These are phyloP conservation scores for Propithecus deckenii DNA, from an alignment of 2,797 vertebrate species.

Conservation along the genomic window DNA sequence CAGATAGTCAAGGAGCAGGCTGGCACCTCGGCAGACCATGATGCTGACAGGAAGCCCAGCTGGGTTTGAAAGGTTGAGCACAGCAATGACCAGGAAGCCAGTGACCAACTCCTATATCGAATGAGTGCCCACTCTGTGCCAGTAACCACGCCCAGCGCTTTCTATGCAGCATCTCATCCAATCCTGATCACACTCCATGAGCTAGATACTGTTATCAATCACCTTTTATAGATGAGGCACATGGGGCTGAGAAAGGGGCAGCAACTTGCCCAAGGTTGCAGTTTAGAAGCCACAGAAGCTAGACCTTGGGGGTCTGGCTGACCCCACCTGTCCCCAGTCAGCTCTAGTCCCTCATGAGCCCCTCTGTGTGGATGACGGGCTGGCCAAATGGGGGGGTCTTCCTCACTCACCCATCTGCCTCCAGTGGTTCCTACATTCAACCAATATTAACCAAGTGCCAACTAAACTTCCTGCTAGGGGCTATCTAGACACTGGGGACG, in stretches of 20 bases:
- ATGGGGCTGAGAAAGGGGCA: background rate
- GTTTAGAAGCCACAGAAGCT: background rate
- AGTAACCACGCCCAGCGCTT: background rate
- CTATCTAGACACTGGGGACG: background rate
- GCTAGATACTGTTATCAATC: background rate
- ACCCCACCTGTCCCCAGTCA: background rate
- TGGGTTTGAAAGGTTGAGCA: background rate
- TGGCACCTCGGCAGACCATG: background rate
- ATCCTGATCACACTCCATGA: background rate
- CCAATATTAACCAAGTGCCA: background rate
- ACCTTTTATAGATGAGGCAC: too few relatives aligned
- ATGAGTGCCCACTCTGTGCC: background rate
- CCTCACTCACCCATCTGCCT: background rate
- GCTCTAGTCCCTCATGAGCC: background rate
- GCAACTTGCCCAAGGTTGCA: background rate
- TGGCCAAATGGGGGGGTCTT: background rate
- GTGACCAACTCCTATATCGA: background rate
- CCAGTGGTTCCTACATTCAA: background rate
- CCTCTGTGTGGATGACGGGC: background rate
- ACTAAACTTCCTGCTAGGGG: background rate
- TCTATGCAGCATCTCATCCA: background rate
- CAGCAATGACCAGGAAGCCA: background rate
- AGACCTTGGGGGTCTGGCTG: too few relatives aligned
- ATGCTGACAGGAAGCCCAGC: background rate
- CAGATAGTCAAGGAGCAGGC: background rate